Evolutionary conservation across 2,797 vertebrate species (phyloP), one percentile per base, ranked within the genome.

Genomic region (Carduelis carduelis): DNA sequence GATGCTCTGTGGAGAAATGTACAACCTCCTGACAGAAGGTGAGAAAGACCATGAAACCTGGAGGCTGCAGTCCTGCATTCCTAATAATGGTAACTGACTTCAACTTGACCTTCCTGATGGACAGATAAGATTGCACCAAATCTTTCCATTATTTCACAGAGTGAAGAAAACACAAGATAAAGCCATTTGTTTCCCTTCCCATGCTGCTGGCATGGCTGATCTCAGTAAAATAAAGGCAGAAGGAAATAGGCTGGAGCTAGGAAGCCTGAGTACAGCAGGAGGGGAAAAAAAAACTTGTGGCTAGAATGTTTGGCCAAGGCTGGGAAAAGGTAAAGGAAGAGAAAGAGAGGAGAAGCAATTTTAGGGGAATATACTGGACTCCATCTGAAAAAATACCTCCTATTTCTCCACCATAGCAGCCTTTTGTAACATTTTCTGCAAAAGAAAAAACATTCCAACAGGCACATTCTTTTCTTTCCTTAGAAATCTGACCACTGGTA

Each of bases 401-500:
- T 90, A 23, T 32, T 81, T 95, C 77, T 86, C 39, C 14, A 49
- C 14, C 2, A 2, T 23, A 91, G 70, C 27, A 80, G 60, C 5
- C 47, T 83, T 85, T 70, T 85, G 78, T 35, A 91, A 49, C 56
- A 47, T 78, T 71, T 91, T 83, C 72, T 83, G 35, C 55, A 55
- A 75, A 78, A 86, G 50, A 71, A 93, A 94, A 86, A 55, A 27
- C 61, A 82, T 86, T 88, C 80, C 72, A 88, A 78, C 6, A 15
- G 43, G n/a, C 57, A 75, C 26, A 34, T 46, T 77, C 59, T 74
- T 93, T 82, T 72, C n/a, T 82, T 74, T 84, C 69, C 61, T 83
- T 91, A 71, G 63, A 95, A 96, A 93, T 81, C 61, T 93, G 76
- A 77, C 46, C 60, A 72, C 50, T 71, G 69, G 39, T 70, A 74